Evolutionary conservation across 2,888 invertebrate species (phyloP).

Genomic region (Iphiclides podalirius): DNA sequence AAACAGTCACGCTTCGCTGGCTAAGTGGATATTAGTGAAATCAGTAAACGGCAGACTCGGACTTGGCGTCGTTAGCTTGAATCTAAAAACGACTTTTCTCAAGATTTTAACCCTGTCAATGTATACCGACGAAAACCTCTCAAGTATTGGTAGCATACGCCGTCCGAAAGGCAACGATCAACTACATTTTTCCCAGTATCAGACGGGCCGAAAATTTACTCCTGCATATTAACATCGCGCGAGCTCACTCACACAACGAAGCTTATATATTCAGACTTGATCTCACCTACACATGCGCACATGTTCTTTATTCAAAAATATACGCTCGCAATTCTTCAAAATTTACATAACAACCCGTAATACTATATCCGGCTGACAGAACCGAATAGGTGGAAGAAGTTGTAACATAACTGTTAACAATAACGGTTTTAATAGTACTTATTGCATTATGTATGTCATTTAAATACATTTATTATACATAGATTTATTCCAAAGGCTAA

Average conservation of each 20-base stretch:
- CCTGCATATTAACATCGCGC: slow-evolving; percentile 2
- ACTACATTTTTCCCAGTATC: slow-evolving; percentile 5
- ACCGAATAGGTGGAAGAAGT: not conserved
- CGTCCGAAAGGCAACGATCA: slow-evolving; percentile 16
- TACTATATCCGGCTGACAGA: slow-evolving; percentile 4
- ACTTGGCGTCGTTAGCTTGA: too few relatives aligned
- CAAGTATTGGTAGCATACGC: not conserved
- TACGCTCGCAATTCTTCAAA: slow-evolving; percentile 7
- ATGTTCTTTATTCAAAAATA: slow-evolving; percentile 9
- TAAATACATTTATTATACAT: not conserved
- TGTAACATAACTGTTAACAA: slow-evolving; percentile 6
- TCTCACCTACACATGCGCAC: not conserved
- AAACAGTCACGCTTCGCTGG: too few relatives aligned
- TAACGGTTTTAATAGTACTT: too few relatives aligned
- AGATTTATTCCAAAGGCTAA: too few relatives aligned
- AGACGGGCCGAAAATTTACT: slow-evolving; percentile 14
- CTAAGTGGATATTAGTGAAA: too few relatives aligned
- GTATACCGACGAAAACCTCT: not conserved
- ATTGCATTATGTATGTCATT: slow-evolving; percentile 6
- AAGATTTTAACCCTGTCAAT: too few relatives aligned
- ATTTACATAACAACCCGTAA: slow-evolving; percentile 14
- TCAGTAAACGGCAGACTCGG: too few relatives aligned
- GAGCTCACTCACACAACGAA: not conserved
- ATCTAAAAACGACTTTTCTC: too few relatives aligned
- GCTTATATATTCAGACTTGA: not conserved